A percentile compares a stretch with the other conserved stretches of the same genome.
Evolutionary conservation across 2,797 vertebrate species (phyloP).

Genomic region (Zalophus californianus): DNA sequence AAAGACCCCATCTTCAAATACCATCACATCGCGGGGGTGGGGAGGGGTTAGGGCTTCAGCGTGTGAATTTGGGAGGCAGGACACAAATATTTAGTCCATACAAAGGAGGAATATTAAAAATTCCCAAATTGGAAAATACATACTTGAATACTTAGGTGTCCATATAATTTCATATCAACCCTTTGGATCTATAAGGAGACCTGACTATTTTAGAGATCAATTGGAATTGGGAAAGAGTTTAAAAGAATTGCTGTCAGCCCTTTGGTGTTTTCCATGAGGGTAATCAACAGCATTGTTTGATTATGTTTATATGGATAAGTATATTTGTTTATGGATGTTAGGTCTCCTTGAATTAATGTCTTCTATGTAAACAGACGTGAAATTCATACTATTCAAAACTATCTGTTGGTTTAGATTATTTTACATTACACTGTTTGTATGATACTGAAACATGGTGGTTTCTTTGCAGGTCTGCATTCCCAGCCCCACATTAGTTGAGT

Average conservation of each 20-base stretch:
- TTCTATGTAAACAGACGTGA: conserved; percentile 6
- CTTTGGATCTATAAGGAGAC: background rate
- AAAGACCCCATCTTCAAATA: background rate
- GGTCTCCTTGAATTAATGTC: background rate
- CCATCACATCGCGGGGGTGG: background rate
- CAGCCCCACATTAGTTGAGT: background rate
- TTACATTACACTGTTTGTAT: background rate
- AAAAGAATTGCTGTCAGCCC: background rate
- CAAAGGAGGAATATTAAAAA: background rate
- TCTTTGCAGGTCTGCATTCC: background rate
- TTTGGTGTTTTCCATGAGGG: background rate
- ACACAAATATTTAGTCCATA: background rate
- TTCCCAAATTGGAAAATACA: background rate
- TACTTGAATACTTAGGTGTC: background rate
- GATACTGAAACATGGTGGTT: background rate
- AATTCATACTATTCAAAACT: background rate
- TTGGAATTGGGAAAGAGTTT: background rate
- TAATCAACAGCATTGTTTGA: background rate
- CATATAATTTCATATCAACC: background rate
- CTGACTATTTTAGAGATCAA: background rate
- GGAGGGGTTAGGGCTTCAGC: background rate
- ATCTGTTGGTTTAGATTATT: background rate
- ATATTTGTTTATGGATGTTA: background rate
- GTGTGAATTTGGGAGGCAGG: background rate
- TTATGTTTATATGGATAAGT: background rate